Evolutionary conservation across 1,140 invertebrate genomes (phyloP).

Genomic region (Drosophila paulistorum): DNA sequence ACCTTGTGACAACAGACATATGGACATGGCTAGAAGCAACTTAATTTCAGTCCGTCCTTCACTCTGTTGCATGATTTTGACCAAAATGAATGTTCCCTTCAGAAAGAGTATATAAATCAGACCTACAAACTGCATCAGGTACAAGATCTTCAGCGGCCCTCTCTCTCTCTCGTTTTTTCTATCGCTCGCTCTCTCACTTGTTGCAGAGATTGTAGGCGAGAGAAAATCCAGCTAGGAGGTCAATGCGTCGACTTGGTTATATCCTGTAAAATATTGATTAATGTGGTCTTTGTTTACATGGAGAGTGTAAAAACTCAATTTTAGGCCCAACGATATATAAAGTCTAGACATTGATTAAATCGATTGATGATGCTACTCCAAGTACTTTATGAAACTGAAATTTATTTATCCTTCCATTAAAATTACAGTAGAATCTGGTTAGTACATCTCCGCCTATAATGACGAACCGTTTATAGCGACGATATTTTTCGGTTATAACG

Average conservation of each 20-base stretch:
- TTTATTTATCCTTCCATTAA: no score
- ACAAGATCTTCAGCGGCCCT: constrained; percentile 1
- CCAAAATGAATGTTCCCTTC: constrained; percentile 1
- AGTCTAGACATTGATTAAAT: no score
- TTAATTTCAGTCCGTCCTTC: no score
- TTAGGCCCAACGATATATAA: no score
- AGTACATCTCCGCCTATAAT: no score
- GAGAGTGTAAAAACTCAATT: background rate
- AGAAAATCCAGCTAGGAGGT: background rate
- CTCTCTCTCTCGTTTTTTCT: constrained; percentile 8
- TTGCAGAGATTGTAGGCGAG: constrained; percentile 29
- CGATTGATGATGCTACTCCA: background rate
- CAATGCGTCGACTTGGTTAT: background rate
- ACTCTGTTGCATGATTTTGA: no score
- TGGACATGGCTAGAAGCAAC: background rate
- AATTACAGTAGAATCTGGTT: no score
- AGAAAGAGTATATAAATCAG: constrained; percentile 4
- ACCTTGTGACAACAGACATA: background rate
- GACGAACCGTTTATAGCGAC: no score
- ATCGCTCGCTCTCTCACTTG: constrained; percentile 30
- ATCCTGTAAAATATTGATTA: background rate
- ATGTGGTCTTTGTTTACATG: no score
- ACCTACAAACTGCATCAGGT: constrained; percentile 29
- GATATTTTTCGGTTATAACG: no score
- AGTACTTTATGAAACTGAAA: no score